Conservation (phyloP, 2,888 invertebrate species). For the Brachyptera risi region DNA sequence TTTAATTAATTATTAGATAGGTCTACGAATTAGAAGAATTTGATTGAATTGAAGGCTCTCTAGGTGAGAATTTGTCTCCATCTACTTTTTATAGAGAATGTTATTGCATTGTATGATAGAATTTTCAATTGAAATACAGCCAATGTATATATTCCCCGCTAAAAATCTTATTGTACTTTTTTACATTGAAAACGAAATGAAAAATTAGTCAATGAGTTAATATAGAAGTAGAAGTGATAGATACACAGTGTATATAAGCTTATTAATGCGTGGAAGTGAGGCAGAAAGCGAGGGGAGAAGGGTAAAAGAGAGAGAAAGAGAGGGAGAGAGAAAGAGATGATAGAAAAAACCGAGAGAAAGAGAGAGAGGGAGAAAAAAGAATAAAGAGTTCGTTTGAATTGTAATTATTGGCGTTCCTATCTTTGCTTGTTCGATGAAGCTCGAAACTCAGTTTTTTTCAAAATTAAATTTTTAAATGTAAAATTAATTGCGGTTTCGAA, state of each 20-base stretch:
- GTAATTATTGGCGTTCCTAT: constrained; percentile 19
- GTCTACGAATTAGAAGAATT: no score
- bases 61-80: no score
- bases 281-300: constrained; percentile 12
- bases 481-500: constrained; percentile 32
- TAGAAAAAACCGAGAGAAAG: constrained; percentile 18
- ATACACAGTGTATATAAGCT: not conserved
- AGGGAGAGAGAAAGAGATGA: not conserved
- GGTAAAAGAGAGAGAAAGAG: no score
- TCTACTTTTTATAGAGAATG: no score
- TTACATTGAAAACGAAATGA: constrained; percentile 5
- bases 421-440: constrained; percentile 18
- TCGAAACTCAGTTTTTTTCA: not conserved
- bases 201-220: constrained; percentile 1
- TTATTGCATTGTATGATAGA: not conserved
- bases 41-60: no score
- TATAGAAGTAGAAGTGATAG: constrained; percentile 7
- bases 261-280: constrained; percentile 11
- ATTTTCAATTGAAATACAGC: constrained; percentile 17
- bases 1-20: no score
- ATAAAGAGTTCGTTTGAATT: constrained; percentile 9
- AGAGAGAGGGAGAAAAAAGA: not conserved
- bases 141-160: constrained; percentile 15
- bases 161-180: constrained; percentile 19
- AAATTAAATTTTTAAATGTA: constrained; percentile 33